These are phyloP conservation scores for Sinocyclocheilus rhinocerous DNA, from an alignment of 2,113 vertebrate genomes.

Conservation along the genomic window DNA sequence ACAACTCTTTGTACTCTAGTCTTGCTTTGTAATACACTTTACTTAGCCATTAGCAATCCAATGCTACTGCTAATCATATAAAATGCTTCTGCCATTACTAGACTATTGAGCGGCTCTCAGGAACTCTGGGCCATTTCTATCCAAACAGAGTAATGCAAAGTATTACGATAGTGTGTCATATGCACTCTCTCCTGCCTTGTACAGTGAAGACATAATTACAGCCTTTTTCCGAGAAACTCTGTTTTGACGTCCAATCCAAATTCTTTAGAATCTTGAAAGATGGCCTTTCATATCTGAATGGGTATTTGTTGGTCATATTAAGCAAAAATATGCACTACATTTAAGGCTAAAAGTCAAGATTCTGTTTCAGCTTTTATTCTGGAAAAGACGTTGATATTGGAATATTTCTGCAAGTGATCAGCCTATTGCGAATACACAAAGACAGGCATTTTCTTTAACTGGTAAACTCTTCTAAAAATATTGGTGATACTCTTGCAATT, in stretches of 20 bases:
- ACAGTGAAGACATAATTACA: background rate
- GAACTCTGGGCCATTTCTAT: background rate
- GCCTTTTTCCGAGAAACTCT: background rate
- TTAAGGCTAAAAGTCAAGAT: background rate
- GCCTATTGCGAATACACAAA: background rate
- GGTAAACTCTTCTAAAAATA: background rate
- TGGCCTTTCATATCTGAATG: background rate
- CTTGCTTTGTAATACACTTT: background rate
- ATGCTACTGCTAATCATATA: background rate
- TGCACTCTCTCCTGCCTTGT: background rate
- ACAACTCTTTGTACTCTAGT: background rate
- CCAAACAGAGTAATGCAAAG: background rate
- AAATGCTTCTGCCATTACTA: slow-evolving; percentile 16
- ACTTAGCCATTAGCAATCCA: background rate
- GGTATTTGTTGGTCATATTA: background rate
- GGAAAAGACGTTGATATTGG: background rate
- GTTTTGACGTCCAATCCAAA: background rate
- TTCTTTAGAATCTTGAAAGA: background rate
- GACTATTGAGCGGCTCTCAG: background rate
- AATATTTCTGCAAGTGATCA: background rate
- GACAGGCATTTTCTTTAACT: background rate
- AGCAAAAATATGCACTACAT: background rate
- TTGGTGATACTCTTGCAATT: background rate
- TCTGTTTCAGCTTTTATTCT: background rate
- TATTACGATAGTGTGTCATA: slow-evolving; percentile 1